Base-by-base conservation (phyloP, 2,113 vertebrate species). In the Australoheros scitulus region DNA sequence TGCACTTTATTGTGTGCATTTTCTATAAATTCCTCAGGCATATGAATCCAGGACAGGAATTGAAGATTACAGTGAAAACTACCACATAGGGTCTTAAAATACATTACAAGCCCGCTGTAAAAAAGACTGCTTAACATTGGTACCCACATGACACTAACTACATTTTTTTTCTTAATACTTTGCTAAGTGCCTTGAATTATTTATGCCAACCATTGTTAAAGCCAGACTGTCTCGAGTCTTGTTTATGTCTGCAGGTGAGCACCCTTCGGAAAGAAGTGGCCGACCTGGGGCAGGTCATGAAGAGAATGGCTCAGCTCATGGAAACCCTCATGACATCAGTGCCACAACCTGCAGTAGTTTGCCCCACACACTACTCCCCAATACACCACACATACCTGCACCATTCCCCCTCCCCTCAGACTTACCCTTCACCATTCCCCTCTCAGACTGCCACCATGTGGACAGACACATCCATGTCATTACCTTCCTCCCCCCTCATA, bases 241-340 rank as follows among this genome's bases (percentile, higher is more conserved):
- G 41, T 91, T 65, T 89, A 18, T 76, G 41, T 91, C 10, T 79
- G 20, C 89, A 96, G 96, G 94, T 96, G 79, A 94, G 63, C 82
- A 81, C 82, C 22, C 94, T 96, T 9, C 95, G 94, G 20, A 93
- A 85, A 61, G 95, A 96, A 80, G 94, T 96, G 34, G 92, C 95
- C 0, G 95, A 96, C 75, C 91, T 96, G 9, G 93, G 96, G 17
- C 91, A 81, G 17, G 90, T 93, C 61, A 95, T 95, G 94, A 93
- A 85, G 61, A 93, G 93, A 75, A 93, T 96, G 88, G 83, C 89
- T 36, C 92, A 91, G 15, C 93, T 95, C 76, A 94, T 96, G 91
- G 95, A 96, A 81, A 91, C 86, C 72, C 87, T 95, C 61, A 76
- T 95, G 81, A 74, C 90, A 11, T 76, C 91, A 7, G 70, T 82